Conservation (phyloP, 2,113 vertebrate species). For the Corvus moneduloides region DNA sequence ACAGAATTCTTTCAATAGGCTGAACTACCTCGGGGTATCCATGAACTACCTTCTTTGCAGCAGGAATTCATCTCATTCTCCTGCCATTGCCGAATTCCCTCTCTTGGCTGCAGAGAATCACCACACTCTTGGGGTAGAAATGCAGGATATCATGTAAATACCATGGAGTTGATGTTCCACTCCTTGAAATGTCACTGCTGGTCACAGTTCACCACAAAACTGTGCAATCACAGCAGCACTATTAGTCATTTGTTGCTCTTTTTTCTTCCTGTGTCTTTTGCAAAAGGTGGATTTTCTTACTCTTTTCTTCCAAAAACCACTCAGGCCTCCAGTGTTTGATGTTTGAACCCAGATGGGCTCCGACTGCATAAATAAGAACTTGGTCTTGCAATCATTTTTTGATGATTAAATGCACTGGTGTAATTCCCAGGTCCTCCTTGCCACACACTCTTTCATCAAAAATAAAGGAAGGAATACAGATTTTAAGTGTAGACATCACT, state of each 20-base stretch:
- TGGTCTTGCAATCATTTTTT: not conserved
- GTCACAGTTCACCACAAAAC: not conserved
- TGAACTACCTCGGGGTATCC: not conserved
- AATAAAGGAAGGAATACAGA: not conserved
- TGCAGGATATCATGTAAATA: not conserved
- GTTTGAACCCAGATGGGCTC: not conserved
- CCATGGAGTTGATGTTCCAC: not conserved
- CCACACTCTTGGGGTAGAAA: fast-evolving
- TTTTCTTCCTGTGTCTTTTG: not conserved
- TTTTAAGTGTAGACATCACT: not conserved
- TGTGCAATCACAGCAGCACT: not conserved
- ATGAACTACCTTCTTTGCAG: not conserved
- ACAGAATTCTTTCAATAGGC: not conserved
- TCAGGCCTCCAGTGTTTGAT: not conserved
- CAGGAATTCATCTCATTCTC: not conserved
- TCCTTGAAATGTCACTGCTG: not conserved
- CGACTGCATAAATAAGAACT: not conserved
- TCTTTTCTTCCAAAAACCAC: not conserved
- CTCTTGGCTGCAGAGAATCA: not conserved
- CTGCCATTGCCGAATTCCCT: not conserved
- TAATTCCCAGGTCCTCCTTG: not conserved
- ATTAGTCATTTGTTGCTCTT: not conserved
- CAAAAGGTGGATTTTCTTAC: not conserved
- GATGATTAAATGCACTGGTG: not conserved
- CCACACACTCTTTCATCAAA: not conserved